Evolutionary conservation across 2,797 vertebrate genomes (phyloP).

Genomic region (Hafferia zeledoni): DNA sequence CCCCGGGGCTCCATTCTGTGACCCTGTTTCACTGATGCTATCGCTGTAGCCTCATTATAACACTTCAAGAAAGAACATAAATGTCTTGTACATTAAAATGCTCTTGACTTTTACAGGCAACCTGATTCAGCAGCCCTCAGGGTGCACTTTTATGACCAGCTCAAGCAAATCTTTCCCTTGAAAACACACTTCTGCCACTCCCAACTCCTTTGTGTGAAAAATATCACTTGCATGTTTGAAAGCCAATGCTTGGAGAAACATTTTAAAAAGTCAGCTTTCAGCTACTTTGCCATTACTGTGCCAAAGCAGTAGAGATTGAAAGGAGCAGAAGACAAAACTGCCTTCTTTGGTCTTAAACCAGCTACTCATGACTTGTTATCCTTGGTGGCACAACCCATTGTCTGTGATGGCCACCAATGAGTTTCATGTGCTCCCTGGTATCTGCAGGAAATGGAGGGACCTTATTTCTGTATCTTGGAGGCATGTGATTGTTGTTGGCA

Average conservation of each 20-base stretch:
- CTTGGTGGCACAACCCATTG: neutral
- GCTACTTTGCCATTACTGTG: neutral
- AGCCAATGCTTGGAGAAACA: neutral
- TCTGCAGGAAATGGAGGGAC: neutral
- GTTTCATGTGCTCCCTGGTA: accelerated
- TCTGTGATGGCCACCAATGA: neutral
- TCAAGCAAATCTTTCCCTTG: neutral
- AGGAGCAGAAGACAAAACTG: neutral
- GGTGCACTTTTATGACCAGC: neutral
- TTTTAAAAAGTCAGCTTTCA: neutral
- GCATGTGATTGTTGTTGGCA: accelerated
- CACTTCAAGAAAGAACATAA: slow-evolving; percentile 22
- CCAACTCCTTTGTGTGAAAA: neutral
- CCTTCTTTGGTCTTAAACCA: neutral
- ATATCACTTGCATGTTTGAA: neutral
- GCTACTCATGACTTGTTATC: accelerated
- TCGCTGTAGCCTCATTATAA: neutral
- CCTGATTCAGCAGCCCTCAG: slow-evolving; percentile 26
- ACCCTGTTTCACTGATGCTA: neutral
- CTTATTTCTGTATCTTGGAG: neutral
- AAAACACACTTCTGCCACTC: neutral
- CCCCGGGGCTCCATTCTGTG: neutral
- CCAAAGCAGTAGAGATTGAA: neutral
- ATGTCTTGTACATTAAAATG: neutral
- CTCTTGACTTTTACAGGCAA: slow-evolving; percentile 11